Conservation (phyloP, 2,797 vertebrate species). For the Amniataba percoides region DNA sequence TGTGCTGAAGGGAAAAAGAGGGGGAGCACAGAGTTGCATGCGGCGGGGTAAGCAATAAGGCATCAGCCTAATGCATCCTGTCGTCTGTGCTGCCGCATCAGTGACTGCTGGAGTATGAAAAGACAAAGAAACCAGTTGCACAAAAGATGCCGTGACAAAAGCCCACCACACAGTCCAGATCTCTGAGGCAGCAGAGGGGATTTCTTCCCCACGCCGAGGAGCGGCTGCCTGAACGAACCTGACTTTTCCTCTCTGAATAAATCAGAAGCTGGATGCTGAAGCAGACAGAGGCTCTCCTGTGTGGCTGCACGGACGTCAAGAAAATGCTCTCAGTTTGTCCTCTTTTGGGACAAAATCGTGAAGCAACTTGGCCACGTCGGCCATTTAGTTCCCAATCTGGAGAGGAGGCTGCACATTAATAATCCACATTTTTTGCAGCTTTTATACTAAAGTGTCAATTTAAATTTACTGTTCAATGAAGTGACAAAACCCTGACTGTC, state of each 20-base stretch:
- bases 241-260: slow-evolving; percentile 35
- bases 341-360: not conserved
- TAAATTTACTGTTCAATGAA: not conserved
- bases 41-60: slow-evolving; percentile 15
- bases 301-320: not conserved
- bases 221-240: not conserved
- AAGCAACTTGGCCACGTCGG: not conserved
- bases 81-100: slow-evolving; percentile 28
- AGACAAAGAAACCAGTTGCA: slow-evolving; percentile 81
- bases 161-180: not conserved
- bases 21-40: slow-evolving; percentile 11
- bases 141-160: slow-evolving; percentile 42
- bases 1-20: slow-evolving; percentile 16
- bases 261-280: slow-evolving; percentile 8
- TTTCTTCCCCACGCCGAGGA: not conserved
- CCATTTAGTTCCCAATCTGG: not conserved
- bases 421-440: not conserved
- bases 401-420: not conserved
- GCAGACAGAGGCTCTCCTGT: not conserved
- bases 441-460: not conserved
- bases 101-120: slow-evolving; percentile 15
- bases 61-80: slow-evolving; percentile 35
- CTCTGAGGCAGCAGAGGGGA: slow-evolving; percentile 16
- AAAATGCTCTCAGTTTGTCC: not conserved
- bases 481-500: not conserved